Percentiles rank a stretch among this genome's conserved stretches.
Evolutionary conservation across 2,888 invertebrate species (phyloP).

Genomic region (Digitonthophagus gazella): DNA sequence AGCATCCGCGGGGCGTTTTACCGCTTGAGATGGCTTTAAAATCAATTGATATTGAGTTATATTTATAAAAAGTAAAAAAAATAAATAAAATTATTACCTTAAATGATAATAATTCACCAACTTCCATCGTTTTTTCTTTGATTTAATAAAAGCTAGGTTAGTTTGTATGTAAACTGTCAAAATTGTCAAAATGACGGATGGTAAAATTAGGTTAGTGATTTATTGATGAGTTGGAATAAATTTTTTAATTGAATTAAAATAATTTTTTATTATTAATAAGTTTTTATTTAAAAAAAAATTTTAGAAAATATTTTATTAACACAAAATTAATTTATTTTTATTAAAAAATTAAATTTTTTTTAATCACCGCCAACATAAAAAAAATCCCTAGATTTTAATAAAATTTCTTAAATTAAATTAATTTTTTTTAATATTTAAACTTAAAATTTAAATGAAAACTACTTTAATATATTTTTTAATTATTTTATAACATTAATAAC

Average conservation of each 20-base stretch:
- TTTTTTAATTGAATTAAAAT: background rate
- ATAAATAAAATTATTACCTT: conserved; percentile 40
- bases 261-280: background rate
- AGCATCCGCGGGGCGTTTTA: conserved; percentile 64
- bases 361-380: no score
- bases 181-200: background rate
- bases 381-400: no score
- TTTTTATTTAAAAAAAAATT: no score
- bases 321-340: no score
- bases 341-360: no score
- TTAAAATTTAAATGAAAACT: no score
- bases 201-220: background rate
- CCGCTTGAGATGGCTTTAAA: conserved; percentile 74
- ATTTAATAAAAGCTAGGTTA: background rate
- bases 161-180: background rate
- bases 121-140: conserved; percentile 44
- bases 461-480: no score
- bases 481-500: no score
- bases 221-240: background rate
- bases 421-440: no score
- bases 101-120: conserved; percentile 52
- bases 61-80: no score
- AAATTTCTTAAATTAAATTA: no score
- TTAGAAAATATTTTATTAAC: no score
- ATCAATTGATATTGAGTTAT: background rate